These are phyloP conservation scores for Xylota sylvarum DNA, from an alignment of 2,888 invertebrate genomes.

Conservation along the genomic window DNA sequence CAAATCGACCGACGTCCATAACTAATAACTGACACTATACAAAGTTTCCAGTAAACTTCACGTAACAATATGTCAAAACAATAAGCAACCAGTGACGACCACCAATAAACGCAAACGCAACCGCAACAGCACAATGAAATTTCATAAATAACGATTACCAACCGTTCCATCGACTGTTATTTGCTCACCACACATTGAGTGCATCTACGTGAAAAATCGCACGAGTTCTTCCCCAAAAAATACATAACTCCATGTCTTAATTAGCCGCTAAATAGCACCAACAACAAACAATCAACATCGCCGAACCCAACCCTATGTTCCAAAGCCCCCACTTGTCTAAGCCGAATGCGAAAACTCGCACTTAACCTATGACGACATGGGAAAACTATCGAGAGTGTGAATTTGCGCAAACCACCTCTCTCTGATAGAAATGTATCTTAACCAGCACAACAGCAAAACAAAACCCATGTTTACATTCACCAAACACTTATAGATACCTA, in stretches of 20 bases:
- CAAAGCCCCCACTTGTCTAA: slow-evolving; percentile 7
- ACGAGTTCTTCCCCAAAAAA: slow-evolving; percentile 39
- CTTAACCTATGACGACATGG: slow-evolving; percentile 58
- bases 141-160: slow-evolving; percentile 48
- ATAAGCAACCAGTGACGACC: slow-evolving; percentile 40
- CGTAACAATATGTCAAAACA: slow-evolving; percentile 59
- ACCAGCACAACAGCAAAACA: slow-evolving; percentile 21
- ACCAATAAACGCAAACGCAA: slow-evolving; percentile 37
- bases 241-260: slow-evolving; percentile 12
- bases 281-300: slow-evolving; percentile 10
- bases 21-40: neutral
- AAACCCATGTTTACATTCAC: slow-evolving; percentile 61
- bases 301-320: slow-evolving; percentile 14
- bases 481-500: slow-evolving; percentile 31
- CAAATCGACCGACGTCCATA: neutral
- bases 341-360: slow-evolving; percentile 62
- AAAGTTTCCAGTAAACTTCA: slow-evolving; percentile 26
- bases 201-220: slow-evolving; percentile 66
- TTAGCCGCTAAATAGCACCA: slow-evolving; percentile 38
- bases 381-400: slow-evolving; percentile 28
- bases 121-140: slow-evolving; percentile 39
- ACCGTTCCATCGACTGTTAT: slow-evolving; percentile 11
- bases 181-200: slow-evolving; percentile 17
- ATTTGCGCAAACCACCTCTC: slow-evolving; percentile 64
- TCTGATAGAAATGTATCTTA: slow-evolving; percentile 20